Evolutionary conservation across 2,888 invertebrate species (phyloP), one percentile per base, ranked within the genome.

Genomic region (Aleiodes leptofemur): DNA sequence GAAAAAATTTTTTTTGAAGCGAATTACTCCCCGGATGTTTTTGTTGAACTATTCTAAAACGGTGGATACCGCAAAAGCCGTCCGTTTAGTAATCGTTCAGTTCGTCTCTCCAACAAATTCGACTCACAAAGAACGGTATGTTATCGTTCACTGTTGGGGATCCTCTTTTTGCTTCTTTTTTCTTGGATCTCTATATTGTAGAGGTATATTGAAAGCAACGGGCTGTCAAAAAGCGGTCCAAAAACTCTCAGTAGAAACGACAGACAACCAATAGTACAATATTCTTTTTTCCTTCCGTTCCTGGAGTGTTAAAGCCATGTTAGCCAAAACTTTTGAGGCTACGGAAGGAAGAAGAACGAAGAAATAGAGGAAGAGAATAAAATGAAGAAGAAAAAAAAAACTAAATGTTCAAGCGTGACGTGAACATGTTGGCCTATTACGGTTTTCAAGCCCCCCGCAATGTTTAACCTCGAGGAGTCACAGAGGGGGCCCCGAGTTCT

Each of bases 371-470:
- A 77, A 74, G 53, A 73, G 69, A 72, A 73, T 8, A 79, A 23
- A 23, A 23, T 23, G 23, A 79, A 72, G 72, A 74, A 75, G 76
- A 76, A 80, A 80, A 77, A 77, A 69, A 50, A 29, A 66, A 55
- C 3, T 9, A 59, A 53, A 16, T 14, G 23, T 50, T 43, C 31
- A 29, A 76, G 78, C 80, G 82, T 78, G 82, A 81, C 82, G 81
- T 83, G 78, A 72, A 76, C 75, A 64, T 82, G 78, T 81, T 80
- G 85, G 79, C 83, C 87, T 87, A 87, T 88, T 88, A 87, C 84
- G 86, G 83, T 79, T 85, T 85, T 84, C 86, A 86, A 84, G 83
- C 84, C 82, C 86, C 87, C 83, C 73, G 78, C 78, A 59, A 86
- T 83, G 77, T 85, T 81, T 84, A 79, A 82, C 83, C 86, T 84